These are phyloP conservation scores for Graptemys geographica DNA, from an alignment of 2,797 vertebrate species.

Conservation along the genomic window DNA sequence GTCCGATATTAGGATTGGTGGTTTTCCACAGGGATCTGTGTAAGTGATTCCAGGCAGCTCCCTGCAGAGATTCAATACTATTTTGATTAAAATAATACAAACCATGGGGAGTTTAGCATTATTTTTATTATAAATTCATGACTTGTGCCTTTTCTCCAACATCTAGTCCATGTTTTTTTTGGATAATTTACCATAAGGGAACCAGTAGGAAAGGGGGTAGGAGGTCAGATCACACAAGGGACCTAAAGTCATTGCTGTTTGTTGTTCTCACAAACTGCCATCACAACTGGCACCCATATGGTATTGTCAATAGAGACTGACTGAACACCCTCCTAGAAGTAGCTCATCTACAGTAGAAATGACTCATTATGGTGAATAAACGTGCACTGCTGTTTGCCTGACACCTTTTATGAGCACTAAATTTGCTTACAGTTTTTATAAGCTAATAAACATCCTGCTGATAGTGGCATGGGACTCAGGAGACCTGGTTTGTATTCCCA, in stretches of 20 bases:
- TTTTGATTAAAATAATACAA: not conserved
- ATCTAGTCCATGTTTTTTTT: not conserved
- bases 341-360: not conserved
- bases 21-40: not conserved
- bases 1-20: not conserved
- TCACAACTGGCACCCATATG: not conserved
- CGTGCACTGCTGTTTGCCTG: not conserved
- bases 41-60: not conserved
- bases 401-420: not conserved
- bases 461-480: not conserved
- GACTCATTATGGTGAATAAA: not conserved
- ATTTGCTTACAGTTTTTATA: not conserved
- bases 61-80: not conserved
- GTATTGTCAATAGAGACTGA: not conserved
- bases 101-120: not conserved
- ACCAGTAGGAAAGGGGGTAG: not conserved
- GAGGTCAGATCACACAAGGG: not conserved
- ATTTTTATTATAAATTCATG: not conserved
- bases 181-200: not conserved
- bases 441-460: not conserved
- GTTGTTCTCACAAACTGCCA: not conserved
- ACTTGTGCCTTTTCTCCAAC: not conserved
- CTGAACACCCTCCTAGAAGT: not conserved
- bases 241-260: not conserved
- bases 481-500: not conserved